Base-by-base conservation (phyloP, 2,888 invertebrate genomes). In the Melipona beecheii region DNA sequence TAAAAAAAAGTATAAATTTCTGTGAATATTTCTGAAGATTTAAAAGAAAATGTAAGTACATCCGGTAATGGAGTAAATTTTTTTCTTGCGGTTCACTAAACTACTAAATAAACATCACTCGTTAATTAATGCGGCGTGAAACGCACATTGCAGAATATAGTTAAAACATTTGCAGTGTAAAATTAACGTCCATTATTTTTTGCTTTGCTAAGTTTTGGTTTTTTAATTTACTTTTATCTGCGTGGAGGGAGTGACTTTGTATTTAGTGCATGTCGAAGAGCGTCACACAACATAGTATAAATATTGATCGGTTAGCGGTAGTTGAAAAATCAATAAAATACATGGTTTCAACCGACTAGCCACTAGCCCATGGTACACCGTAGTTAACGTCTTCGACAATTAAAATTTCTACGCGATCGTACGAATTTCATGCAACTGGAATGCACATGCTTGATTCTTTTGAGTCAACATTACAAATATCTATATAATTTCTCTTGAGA, bases 261-360 rank as follows among this genome's bases (percentile, higher is more conserved):
- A 5, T 64, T 64, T 31, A 4, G 21, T 31, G 4, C 21, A 31
- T 5, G 62, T 64, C 62, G 62, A 64, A 64, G 31, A 64, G 21
- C 31, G 21, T 64, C 31, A 4, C 19, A 31, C 31, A 17, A 31
- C 21, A 62, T 31, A 82, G 72, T 83, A 86, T 86, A 86, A 90
- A 90, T 90, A 71, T 71, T 58, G 71, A 71, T 71, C 71, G 71
- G 56, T 43, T 24, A 71, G 24, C 11, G 24, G 36, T 58, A 43
- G n/a, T 56, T 31, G 56, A 56, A 31, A 56, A 71, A 71, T 71
- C 71, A 56, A 71, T 71, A 71, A 58, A 58, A 71, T 43, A 58
- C 64, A 64, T 36, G 36, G 64, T 31, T 64, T 64, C 64, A 64
- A 31, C 64, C 31, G 31, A 64, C 64, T 19, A 17, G 19, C 27